Conservation (phyloP, 1,140 invertebrate genomes). For the Drosophila saltans region DNA sequence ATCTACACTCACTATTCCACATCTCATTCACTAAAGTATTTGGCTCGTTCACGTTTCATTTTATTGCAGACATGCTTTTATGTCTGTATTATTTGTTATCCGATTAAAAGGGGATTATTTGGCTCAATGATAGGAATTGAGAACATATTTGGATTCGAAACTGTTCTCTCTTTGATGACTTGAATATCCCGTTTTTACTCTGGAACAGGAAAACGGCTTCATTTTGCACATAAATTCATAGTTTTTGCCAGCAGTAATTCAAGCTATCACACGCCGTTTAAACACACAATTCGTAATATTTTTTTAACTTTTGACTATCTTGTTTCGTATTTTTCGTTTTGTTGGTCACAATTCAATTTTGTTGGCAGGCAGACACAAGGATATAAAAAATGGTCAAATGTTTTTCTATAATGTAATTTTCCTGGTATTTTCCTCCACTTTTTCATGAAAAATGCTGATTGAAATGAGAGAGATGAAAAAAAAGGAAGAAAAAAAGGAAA, state of each 20-base stretch:
- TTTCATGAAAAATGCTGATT: slow-evolving; percentile 69
- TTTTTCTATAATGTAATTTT: slow-evolving; percentile 77
- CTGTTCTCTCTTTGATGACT: no score
- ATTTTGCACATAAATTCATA: slow-evolving; percentile 7
- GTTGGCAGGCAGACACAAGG: slow-evolving; percentile 35
- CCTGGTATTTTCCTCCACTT: slow-evolving; percentile 67
- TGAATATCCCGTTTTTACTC: not conserved
- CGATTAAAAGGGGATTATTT: no score
- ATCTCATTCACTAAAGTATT: no score
- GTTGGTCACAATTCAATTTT: slow-evolving; percentile 70
- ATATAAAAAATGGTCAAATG: slow-evolving; percentile 71
- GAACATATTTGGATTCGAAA: no score
- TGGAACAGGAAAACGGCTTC: not conserved
- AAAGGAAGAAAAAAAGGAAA: slow-evolving; percentile 12
- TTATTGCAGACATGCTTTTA: no score
- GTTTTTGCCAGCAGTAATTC: slow-evolving; percentile 8
- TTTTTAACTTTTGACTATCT: slow-evolving; percentile 33
- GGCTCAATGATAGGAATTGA: no score
- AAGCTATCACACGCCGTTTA: slow-evolving; percentile 34
- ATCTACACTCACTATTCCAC: no score
- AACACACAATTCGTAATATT: slow-evolving; percentile 30
- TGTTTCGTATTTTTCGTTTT: slow-evolving; percentile 38
- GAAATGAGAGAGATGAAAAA: slow-evolving; percentile 51
- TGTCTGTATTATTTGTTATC: no score
- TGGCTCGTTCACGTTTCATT: no score